These are phyloP conservation scores for Criorhina ranunculi DNA, from an alignment of 2,888 invertebrate species.

Conservation along the genomic window DNA sequence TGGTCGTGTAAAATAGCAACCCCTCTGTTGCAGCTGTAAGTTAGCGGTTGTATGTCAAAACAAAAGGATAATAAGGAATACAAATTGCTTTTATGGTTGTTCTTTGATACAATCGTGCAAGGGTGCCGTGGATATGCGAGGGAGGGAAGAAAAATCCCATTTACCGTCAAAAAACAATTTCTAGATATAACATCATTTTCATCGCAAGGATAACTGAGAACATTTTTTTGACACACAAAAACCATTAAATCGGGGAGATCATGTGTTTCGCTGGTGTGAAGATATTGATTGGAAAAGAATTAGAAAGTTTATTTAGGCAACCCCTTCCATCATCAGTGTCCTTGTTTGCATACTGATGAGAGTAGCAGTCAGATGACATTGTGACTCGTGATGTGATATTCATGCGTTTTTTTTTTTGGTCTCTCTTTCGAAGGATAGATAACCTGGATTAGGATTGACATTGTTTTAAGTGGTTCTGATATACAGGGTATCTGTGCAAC, in stretches of 20 bases:
- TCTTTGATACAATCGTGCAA: slow-evolving; percentile 70
- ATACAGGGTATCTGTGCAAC: slow-evolving; percentile 22
- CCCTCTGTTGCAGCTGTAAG: slow-evolving; percentile 80
- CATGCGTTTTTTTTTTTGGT: neutral
- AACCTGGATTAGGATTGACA: slow-evolving; percentile 63
- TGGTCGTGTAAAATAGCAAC: slow-evolving; percentile 67
- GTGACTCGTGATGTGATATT: slow-evolving; percentile 30
- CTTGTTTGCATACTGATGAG: slow-evolving; percentile 72
- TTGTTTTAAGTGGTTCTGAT: slow-evolving; percentile 61
- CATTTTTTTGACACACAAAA: slow-evolving; percentile 17
- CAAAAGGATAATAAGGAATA: slow-evolving; percentile 80
- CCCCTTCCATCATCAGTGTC: slow-evolving; percentile 4
- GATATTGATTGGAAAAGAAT: slow-evolving; percentile 73
- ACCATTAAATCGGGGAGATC: neutral
- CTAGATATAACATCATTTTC: slow-evolving; percentile 53
- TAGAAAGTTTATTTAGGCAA: slow-evolving; percentile 46
- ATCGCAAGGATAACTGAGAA: slow-evolving; percentile 12
- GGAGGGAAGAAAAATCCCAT: slow-evolving; percentile 56
- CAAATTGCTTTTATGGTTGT: slow-evolving; percentile 74
- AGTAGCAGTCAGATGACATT: slow-evolving; percentile 28
- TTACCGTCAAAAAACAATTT: slow-evolving; percentile 68
- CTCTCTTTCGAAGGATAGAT: slow-evolving; percentile 13
- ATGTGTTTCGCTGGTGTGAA: slow-evolving; percentile 42
- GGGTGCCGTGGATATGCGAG: too few relatives aligned
- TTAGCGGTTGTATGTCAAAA: slow-evolving; percentile 84